A percentile compares a stretch with the other conserved stretches of the same genome.
Evolutionary conservation across 2,888 invertebrate species (phyloP).

Genomic region (Polyommatus iphigenia): DNA sequence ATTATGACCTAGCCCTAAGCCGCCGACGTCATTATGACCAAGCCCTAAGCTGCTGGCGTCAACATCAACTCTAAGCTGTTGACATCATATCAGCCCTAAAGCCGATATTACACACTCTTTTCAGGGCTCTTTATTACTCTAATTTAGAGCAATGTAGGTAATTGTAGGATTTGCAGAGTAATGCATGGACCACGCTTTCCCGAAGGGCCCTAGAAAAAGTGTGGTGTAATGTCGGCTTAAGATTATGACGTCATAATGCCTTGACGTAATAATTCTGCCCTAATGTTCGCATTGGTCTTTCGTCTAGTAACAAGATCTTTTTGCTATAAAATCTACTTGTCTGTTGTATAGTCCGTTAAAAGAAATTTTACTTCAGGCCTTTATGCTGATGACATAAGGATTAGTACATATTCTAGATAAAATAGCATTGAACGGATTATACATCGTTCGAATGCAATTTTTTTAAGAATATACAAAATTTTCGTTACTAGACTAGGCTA

Average conservation of each 20-base stretch:
- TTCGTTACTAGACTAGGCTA: background rate
- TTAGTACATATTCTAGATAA: background rate
- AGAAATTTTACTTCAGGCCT: background rate
- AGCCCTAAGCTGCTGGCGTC: background rate
- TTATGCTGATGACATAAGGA: background rate
- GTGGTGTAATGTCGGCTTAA: background rate
- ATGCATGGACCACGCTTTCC: too few relatives aligned
- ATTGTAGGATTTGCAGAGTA: too few relatives aligned
- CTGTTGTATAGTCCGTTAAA: background rate
- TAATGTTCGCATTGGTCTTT: background rate
- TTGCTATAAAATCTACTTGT: background rate
- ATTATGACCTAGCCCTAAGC: background rate
- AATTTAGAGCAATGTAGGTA: too few relatives aligned
- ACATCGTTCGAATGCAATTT: background rate
- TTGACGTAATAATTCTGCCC: background rate
- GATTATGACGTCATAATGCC: background rate
- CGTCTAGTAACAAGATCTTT: background rate
- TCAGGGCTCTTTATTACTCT: too few relatives aligned
- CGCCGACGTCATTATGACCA: background rate
- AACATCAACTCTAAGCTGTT: background rate
- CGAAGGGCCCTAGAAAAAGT: background rate
- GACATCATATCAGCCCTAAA: background rate
- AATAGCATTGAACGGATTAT: background rate
- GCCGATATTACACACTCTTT: background rate
- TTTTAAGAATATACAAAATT: background rate